A percentile compares a stretch with the other conserved stretches of the same genome.
These are phyloP conservation scores for Phortica variegata DNA, from an alignment of 1,140 invertebrate genomes.

Conservation along the genomic window DNA sequence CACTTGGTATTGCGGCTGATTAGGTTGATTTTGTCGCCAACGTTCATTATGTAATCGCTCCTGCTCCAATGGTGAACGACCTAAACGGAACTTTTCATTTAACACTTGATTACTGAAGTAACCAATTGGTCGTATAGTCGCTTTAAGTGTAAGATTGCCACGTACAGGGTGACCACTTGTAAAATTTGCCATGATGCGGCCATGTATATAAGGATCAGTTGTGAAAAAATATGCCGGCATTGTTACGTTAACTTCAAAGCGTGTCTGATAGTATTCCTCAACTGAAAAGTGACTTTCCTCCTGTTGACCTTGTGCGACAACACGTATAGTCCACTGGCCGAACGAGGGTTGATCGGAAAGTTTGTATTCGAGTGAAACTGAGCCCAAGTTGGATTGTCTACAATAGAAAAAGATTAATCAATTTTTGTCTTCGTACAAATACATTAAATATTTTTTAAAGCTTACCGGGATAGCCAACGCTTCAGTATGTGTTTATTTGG, in stretches of 20 bases:
- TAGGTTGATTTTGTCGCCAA: conserved; percentile 36
- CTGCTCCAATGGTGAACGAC: conserved; percentile 44
- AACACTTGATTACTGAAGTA: conserved; percentile 59
- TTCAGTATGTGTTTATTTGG: conserved; percentile 83
- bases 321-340: conserved; percentile 88
- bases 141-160: conserved; percentile 84
- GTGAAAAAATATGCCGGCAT: conserved; percentile 92
- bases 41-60: conserved; percentile 36
- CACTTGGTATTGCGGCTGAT: conserved; percentile 30
- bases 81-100: conserved; percentile 52
- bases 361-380: conserved; percentile 86
- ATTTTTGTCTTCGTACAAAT: conserved; percentile 61
- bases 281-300: conserved; percentile 84
- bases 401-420: neutral
- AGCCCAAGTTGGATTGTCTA: conserved; percentile 79
- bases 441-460: neutral
- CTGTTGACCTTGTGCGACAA: conserved; percentile 83
- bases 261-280: conserved; percentile 92
- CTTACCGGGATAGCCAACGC: conserved; percentile 76
- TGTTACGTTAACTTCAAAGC: conserved; percentile 92
- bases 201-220: conserved; percentile 77
- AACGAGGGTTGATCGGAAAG: conserved; percentile 89
- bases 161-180: conserved; percentile 79
- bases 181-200: conserved; percentile 90
- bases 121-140: conserved; percentile 71